phyloP scores from a whole-genome alignment of 2,797 vertebrate genomes.

The Macropus fuliginosus region DNA sequence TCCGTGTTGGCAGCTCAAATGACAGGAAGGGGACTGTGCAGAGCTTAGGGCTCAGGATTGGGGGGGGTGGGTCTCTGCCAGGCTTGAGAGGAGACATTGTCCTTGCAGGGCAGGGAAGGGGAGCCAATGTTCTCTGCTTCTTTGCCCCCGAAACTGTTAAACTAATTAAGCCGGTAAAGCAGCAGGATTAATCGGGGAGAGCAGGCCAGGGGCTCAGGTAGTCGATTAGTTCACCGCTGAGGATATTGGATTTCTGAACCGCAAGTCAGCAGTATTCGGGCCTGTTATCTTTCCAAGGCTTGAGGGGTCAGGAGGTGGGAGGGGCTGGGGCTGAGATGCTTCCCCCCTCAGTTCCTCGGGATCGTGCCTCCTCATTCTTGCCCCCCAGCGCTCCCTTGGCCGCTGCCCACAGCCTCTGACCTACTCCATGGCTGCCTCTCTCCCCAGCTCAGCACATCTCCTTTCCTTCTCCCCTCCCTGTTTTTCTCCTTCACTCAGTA shows the following conservation, averaged over 20 bases:
- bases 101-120: background rate
- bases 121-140: conserved; percentile 74
- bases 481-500: background rate
- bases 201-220: conserved; percentile 84
- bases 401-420: background rate
- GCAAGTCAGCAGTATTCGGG: conserved; percentile 88
- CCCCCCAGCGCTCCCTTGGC: background rate
- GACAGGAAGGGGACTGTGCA: background rate
- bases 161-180: conserved; percentile 88
- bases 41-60: background rate
- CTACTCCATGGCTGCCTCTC: background rate
- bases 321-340: conserved; percentile 85
- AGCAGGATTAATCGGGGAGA: conserved; percentile 87
- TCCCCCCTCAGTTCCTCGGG: background rate
- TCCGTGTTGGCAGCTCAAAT: background rate
- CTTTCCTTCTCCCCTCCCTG: background rate
- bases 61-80: background rate
- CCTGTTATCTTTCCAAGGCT: conserved; percentile 87
- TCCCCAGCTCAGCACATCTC: background rate
- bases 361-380: background rate
- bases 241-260: conserved; percentile 89
- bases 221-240: conserved; percentile 86
- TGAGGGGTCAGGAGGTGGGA: conserved; percentile 86
- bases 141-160: conserved; percentile 87
- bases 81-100: background rate